These are phyloP conservation scores for Tenthredo scrophulariae DNA, from an alignment of 2,888 invertebrate species.

Conservation along the genomic window DNA sequence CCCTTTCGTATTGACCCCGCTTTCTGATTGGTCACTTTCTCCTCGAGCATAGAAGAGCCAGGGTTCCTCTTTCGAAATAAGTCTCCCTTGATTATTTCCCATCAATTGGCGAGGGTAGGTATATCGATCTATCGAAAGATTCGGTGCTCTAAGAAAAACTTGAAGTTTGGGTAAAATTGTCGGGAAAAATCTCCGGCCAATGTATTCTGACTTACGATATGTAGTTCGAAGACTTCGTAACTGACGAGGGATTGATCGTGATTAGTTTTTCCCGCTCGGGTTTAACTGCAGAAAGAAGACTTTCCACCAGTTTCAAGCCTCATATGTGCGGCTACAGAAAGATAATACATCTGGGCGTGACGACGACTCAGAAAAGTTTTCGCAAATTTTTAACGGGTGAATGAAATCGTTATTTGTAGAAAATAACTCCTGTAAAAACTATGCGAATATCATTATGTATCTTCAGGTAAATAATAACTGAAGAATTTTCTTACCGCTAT, in stretches of 20 bases:
- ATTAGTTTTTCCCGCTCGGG: neutral
- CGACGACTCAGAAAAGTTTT: neutral
- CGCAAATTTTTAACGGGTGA: neutral
- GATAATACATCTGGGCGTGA: neutral
- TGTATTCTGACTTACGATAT: neutral
- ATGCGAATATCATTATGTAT: neutral
- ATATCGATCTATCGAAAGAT: neutral
- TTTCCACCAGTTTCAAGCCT: neutral
- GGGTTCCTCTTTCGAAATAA: neutral
- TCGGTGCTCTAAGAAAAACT: neutral
- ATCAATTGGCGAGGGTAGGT: neutral
- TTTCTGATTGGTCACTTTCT: constrained; percentile 29
- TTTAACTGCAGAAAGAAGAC: neutral
- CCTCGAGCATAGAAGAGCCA: neutral
- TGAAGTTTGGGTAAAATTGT: neutral
- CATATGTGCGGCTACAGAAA: neutral
- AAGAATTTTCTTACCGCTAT: constrained; percentile 16
- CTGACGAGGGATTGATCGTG: neutral
- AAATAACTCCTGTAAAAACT: neutral
- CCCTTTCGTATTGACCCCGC: constrained; percentile 17
- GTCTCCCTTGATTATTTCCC: constrained; percentile 20
- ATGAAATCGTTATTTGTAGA: no score
- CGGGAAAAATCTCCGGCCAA: neutral
- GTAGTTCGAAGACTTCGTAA: neutral
- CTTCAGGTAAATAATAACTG: neutral